These are phyloP conservation scores for Otolemur garnettii DNA, from an alignment of 2,113 vertebrate species.

Conservation along the genomic window DNA sequence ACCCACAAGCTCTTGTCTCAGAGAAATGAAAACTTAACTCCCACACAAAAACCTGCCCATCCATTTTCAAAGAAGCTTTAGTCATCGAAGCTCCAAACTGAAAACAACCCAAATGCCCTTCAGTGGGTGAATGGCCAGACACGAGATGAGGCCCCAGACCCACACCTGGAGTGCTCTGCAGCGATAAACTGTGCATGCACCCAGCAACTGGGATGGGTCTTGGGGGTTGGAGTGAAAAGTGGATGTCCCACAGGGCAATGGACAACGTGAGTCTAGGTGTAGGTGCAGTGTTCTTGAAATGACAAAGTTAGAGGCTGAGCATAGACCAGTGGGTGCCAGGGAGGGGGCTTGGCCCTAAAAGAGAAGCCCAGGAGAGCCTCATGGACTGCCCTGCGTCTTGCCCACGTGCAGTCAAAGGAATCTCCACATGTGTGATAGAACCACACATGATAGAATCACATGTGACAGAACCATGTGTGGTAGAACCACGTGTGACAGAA, in stretches of 20 bases:
- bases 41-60: background rate
- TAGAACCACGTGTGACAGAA: too few relatives aligned
- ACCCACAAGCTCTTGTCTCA: background rate
- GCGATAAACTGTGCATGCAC: rapidly evolving
- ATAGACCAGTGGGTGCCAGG: background rate
- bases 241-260: background rate
- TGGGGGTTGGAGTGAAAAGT: background rate
- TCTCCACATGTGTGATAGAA: background rate
- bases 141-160: background rate
- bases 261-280: background rate
- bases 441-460: too few relatives aligned
- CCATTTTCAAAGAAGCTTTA: background rate
- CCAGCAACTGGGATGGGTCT: background rate
- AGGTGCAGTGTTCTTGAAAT: background rate
- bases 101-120: background rate
- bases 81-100: background rate
- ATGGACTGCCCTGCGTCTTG: background rate
- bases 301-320: background rate
- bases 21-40: background rate
- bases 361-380: too few relatives aligned
- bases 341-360: background rate
- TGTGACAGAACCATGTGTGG: too few relatives aligned
- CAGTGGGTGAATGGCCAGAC: rapidly evolving
- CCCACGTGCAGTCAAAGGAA: background rate
- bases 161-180: background rate